These are phyloP conservation scores for Scartelaos histophorus DNA, from an alignment of 2,113 vertebrate species.

Conservation along the genomic window DNA sequence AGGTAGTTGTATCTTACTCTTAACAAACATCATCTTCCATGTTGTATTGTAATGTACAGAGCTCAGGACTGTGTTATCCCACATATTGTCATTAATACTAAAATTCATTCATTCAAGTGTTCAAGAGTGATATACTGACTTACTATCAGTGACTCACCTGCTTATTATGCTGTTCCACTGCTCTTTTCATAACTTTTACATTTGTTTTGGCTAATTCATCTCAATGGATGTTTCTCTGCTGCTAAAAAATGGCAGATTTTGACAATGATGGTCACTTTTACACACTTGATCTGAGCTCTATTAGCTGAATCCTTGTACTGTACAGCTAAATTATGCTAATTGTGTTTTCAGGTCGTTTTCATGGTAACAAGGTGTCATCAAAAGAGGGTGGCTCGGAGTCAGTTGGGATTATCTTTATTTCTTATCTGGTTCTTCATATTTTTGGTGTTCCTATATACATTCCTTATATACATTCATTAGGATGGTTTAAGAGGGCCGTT, in stretches of 20 bases:
- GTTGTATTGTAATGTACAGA: too few species aligned
- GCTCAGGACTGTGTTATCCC: too few species aligned
- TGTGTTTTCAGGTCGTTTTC: slow-evolving; percentile 11
- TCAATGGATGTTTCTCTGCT: too few species aligned
- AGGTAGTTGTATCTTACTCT: background rate
- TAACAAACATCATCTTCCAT: background rate
- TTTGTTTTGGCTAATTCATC: too few species aligned
- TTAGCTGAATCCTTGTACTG: background rate
- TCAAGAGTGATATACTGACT: too few species aligned
- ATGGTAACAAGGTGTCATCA: background rate
- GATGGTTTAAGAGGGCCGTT: background rate
- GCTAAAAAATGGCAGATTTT: too few species aligned
- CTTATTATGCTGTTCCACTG: too few species aligned
- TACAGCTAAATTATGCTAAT: background rate
- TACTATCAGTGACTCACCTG: too few species aligned
- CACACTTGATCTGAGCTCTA: background rate
- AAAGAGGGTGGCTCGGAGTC: background rate
- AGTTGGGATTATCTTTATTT: background rate
- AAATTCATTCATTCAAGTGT: too few species aligned
- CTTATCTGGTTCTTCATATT: background rate
- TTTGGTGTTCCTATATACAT: background rate
- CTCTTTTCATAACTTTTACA: too few species aligned
- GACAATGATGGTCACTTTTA: too few species aligned
- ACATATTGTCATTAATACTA: too few species aligned
- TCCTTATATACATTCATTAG: background rate